Evolutionary conservation across 2,113 vertebrate species (phyloP), one percentile per base, ranked within the genome.

Genomic region (Pygoscelis antarcticus): DNA sequence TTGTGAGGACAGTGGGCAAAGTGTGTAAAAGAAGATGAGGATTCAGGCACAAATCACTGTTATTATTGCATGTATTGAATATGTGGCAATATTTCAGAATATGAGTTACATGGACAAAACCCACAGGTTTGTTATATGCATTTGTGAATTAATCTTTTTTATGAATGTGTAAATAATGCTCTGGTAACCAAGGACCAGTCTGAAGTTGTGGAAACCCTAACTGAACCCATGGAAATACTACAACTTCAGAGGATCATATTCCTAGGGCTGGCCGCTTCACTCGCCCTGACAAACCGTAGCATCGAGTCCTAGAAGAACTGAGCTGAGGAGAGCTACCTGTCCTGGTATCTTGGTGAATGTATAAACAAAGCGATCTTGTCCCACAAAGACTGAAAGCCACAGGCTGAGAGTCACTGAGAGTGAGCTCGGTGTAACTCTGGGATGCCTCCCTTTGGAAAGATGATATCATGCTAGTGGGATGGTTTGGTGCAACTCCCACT

Each of bases 401-500:
- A 66, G 52, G 27, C 69, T 16, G 51, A 91, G 89, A 87, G 65
- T 40, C 16, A 7, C 66, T 47, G 27, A 74, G 79, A 83, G 42
- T 71, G 85, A 93, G 46, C n/a, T 91, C 8, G 7, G 54, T 4
- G 14, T 74, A 69, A 86, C 72, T 69, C n/a, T 1, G 7, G 40
- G 58, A 78, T 94, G 66, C 58, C 78, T 96, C 68, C 61, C 68
- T 89, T 65, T 32, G 65, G 75, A 64, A 21, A 60, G 92, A 96
- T 96, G 89, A 54, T 78, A 92, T 95, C 96, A 97, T 13, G 2
- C 4, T 2, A 89, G 61, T 87, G 92, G 87, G 94, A 90, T 69
- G 84, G 38, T 75, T 92, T 77, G 75, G 46, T 87, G 81, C 95
- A 97, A 94, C 92, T 97, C 93, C 92, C 79, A 77, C 65, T 90